Percentiles rank a stretch among this genome's conserved stretches.
These are phyloP conservation scores for Enhydra lutris DNA, from an alignment of 2,113 vertebrate species.

Conservation along the genomic window DNA sequence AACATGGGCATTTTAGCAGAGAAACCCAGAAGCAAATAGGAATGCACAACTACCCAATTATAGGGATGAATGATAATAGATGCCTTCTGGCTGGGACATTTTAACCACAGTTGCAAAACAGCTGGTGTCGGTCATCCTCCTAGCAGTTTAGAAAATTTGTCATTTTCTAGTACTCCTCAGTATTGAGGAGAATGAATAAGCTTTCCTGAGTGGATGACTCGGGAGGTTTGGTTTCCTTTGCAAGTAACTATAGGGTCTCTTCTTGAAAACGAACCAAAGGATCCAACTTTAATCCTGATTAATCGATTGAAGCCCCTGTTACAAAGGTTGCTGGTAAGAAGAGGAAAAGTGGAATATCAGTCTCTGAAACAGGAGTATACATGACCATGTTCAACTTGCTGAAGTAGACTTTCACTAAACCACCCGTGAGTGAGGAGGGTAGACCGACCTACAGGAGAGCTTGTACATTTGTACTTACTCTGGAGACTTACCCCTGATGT, in stretches of 20 bases:
- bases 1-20: not conserved
- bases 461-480: not conserved
- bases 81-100: not conserved
- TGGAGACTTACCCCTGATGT: not conserved
- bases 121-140: not conserved
- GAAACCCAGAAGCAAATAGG: not conserved
- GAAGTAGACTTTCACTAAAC: not conserved
- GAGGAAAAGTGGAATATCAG: not conserved
- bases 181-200: not conserved
- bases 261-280: not conserved
- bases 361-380: constrained; percentile 16
- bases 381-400: not conserved
- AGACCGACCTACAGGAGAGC: not conserved
- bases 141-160: not conserved
- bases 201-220: not conserved
- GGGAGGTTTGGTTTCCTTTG: not conserved
- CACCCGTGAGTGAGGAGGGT: not conserved
- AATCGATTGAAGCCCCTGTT: not conserved
- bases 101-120: not conserved
- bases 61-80: not conserved
- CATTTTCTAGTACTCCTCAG: not conserved
- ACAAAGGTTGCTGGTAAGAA: not conserved
- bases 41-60: not conserved
- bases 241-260: not conserved
- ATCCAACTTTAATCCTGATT: not conserved